phyloP scores from a whole-genome alignment of 1,140 invertebrate genomes.

The Galleria mellonella region DNA sequence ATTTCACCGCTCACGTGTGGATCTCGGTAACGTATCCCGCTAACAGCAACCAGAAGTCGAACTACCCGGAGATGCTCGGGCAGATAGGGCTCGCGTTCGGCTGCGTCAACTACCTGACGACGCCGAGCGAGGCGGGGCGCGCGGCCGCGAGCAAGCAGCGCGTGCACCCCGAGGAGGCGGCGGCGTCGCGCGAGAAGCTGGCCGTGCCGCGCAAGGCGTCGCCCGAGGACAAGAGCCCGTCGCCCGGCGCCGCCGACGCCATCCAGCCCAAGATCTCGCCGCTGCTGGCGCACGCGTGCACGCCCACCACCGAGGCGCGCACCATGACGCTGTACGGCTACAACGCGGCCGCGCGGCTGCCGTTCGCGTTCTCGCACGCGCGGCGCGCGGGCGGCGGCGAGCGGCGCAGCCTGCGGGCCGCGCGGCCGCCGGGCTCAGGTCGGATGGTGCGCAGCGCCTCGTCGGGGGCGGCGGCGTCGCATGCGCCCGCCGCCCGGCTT shows the following conservation, averaged over 20 bases:
- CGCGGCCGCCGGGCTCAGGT: slow-evolving; percentile 34
- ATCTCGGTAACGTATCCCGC: slow-evolving; percentile 29
- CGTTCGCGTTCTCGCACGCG: slow-evolving; percentile 66
- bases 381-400: slow-evolving; percentile 16
- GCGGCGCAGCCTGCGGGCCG: slow-evolving; percentile 26
- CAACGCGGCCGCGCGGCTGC: slow-evolving; percentile 68
- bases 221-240: slow-evolving; percentile 55
- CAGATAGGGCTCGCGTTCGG: slow-evolving; percentile 72
- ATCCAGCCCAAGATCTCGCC: slow-evolving; percentile 64
- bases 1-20: slow-evolving; percentile 41
- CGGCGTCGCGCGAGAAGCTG: slow-evolving; percentile 45
- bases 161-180: slow-evolving; percentile 55
- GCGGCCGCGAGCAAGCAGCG: slow-evolving; percentile 37
- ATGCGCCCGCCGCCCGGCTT: slow-evolving; percentile 36
- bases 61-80: slow-evolving; percentile 72
- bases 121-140: slow-evolving; percentile 21
- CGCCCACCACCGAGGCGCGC: slow-evolving; percentile 40
- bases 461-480: slow-evolving; percentile 44
- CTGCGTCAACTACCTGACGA: slow-evolving; percentile 68
- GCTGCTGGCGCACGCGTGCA: slow-evolving; percentile 41
- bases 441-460: slow-evolving; percentile 66
- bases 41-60: slow-evolving; percentile 67
- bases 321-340: slow-evolving; percentile 61
- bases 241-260: slow-evolving; percentile 32
- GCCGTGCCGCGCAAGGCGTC: slow-evolving; percentile 44